These are phyloP conservation scores for Acanthopagrus latus DNA, from an alignment of 2,797 vertebrate genomes.

Conservation along the genomic window DNA sequence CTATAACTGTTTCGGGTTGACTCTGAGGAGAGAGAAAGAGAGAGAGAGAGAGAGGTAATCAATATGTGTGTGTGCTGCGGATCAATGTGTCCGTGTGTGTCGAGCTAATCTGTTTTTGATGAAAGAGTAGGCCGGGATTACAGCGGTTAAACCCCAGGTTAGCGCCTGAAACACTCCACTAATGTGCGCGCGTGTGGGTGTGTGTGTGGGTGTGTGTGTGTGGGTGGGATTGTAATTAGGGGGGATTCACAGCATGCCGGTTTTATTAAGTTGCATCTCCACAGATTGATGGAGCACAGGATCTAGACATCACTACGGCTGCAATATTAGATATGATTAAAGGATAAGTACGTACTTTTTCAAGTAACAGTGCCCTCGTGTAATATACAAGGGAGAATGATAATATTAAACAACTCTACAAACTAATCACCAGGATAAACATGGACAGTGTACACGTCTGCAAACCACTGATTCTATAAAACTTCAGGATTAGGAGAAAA, in stretches of 20 bases:
- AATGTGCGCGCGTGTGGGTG: not conserved
- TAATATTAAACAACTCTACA: not conserved
- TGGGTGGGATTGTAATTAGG: not conserved
- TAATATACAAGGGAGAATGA: not conserved
- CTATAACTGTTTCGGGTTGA: conserved; percentile 7
- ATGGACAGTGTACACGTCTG: no score
- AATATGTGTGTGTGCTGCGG: conserved; percentile 14
- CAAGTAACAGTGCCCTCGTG: no score
- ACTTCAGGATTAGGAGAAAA: no score
- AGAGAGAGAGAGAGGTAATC: conserved; percentile 22
- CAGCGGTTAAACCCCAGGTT: conserved; percentile 17
- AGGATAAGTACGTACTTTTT: no score
- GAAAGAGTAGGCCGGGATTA: conserved; percentile 14
- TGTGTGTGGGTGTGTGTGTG: no score
- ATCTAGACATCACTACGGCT: no score
- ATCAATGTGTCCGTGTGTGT: conserved; percentile 20
- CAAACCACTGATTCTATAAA: no score
- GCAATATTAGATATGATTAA: no score
- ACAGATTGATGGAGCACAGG: no score
- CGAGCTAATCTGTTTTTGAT: conserved; percentile 39
- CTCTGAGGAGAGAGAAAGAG: conserved; percentile 21
- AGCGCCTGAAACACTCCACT: not conserved
- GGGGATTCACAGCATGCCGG: no score
- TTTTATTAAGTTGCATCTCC: no score
- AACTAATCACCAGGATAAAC: no score